Conservation (phyloP, 1,140 invertebrate genomes). For the Parasteatoda tepidariorum region DNA sequence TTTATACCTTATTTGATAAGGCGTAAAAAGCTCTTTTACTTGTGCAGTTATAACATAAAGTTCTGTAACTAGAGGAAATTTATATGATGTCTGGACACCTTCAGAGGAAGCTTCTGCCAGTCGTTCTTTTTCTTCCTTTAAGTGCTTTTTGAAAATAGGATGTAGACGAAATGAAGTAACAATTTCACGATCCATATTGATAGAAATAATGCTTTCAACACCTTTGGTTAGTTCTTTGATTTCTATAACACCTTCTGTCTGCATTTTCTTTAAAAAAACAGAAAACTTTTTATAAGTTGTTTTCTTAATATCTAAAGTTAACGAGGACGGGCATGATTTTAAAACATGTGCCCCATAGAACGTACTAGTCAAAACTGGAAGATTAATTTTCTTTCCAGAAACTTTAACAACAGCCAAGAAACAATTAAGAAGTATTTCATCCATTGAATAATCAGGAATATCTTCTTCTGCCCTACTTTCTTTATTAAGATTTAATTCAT, state of each 20-base stretch:
- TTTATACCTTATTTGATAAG: constrained; percentile 72
- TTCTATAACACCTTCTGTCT: constrained; percentile 74
- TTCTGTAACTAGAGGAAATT: constrained; percentile 75
- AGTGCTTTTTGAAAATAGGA: constrained; percentile 63
- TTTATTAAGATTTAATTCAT: constrained; percentile 2
- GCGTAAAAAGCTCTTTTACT: constrained; percentile 75
- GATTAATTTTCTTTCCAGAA: constrained; percentile 72
- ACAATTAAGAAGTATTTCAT: constrained; percentile 79
- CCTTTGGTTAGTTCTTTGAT: constrained; percentile 80
- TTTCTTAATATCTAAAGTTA: constrained; percentile 84
- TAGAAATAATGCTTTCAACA: constrained; percentile 76
- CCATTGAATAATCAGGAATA: constrained; percentile 74
- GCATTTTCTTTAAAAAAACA: constrained; percentile 77
- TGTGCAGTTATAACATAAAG: constrained; percentile 78
- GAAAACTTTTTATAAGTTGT: constrained; percentile 90
- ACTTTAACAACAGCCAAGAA: constrained; percentile 82
- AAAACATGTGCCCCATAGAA: constrained; percentile 85
- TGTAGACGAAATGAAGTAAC: constrained; percentile 65
- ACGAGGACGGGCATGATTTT: constrained; percentile 74
- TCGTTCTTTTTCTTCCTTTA: constrained; percentile 61
- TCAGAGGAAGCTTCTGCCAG: constrained; percentile 62
- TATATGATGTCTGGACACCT: constrained; percentile 62
- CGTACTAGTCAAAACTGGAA: constrained; percentile 81
- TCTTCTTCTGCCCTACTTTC: constrained; percentile 30
- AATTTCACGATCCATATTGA: constrained; percentile 73